phyloP scores from a whole-genome alignment of 2,113 vertebrate species.

The Astatotilapia flaviijosephi region DNA sequence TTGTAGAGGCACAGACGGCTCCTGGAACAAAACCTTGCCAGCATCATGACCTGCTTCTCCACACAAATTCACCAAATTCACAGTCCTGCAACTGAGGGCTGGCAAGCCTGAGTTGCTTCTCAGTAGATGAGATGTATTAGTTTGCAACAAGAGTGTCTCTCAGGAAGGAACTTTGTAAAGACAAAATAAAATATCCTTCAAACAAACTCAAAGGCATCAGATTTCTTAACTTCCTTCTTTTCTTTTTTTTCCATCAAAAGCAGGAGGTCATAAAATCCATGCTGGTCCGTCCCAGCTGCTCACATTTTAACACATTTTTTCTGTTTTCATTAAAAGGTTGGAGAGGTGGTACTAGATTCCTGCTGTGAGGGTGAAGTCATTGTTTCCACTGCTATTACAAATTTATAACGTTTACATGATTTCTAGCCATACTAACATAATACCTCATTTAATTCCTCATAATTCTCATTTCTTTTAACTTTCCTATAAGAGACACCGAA shows the following conservation, averaged over 20 bases:
- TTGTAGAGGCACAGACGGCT: not conserved
- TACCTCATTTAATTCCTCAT: not conserved
- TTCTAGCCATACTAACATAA: not conserved
- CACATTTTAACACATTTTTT: not conserved
- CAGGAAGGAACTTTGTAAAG: conserved; percentile 22
- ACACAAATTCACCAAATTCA: conserved; percentile 18
- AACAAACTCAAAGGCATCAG: not conserved
- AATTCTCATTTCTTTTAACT: not conserved
- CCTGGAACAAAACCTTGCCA: not conserved
- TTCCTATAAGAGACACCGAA: not conserved
- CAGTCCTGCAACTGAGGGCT: not conserved
- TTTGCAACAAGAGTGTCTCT: conserved; percentile 8
- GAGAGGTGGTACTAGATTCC: not conserved
- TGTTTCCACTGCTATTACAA: not conserved
- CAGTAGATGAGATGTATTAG: conserved; percentile 8
- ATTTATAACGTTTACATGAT: not conserved
- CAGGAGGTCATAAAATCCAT: not conserved
- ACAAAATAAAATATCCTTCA: not conserved
- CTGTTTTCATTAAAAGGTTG: not conserved
- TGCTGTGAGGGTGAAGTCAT: not conserved
- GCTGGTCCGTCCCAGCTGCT: not conserved
- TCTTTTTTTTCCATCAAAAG: not conserved
- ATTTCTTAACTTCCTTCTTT: not conserved
- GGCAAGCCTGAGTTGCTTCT: conserved; percentile 8
- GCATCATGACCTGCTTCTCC: conserved; percentile 4